These are phyloP conservation scores for Ditylenchus weischeri DNA, from an alignment of 2,888 invertebrate species.

Conservation along the genomic window DNA sequence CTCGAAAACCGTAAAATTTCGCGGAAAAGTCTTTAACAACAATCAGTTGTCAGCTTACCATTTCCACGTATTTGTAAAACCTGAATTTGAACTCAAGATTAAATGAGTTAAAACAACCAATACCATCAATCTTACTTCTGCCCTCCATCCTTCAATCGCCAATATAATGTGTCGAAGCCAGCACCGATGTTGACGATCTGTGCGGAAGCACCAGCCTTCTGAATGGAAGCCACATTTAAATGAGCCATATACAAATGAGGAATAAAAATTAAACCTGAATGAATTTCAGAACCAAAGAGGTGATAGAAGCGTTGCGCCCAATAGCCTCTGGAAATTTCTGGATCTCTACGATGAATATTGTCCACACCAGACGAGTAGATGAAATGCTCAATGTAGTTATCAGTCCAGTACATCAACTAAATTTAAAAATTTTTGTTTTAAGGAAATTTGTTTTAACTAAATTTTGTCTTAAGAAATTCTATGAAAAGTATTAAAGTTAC, in stretches of 20 bases:
- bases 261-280: constrained; percentile 24
- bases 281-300: constrained; percentile 59
- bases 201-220: constrained; percentile 78
- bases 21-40: too few relatives aligned
- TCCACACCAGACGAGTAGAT: constrained; percentile 21
- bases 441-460: too few relatives aligned
- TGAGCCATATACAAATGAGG: not conserved
- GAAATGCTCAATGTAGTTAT: constrained; percentile 74
- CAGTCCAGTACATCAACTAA: constrained; percentile 81
- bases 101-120: not conserved
- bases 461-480: too few relatives aligned
- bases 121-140: not conserved
- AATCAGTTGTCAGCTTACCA: constrained; percentile 59
- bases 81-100: not conserved
- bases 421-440: constrained; percentile 2
- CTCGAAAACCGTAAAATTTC: too few relatives aligned
- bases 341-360: constrained; percentile 66
- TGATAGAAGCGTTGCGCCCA: constrained; percentile 76
- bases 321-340: constrained; percentile 98
- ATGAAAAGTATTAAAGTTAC: constrained; percentile 60
- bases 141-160: constrained; percentile 70
- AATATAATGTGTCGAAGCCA: constrained; percentile 93
- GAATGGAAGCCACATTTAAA: constrained; percentile 35
- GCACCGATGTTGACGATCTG: constrained; percentile 93
- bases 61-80: constrained; percentile 77